Evolutionary conservation across 2,888 invertebrate species (phyloP).

Genomic region (Drosophila dives): DNA sequence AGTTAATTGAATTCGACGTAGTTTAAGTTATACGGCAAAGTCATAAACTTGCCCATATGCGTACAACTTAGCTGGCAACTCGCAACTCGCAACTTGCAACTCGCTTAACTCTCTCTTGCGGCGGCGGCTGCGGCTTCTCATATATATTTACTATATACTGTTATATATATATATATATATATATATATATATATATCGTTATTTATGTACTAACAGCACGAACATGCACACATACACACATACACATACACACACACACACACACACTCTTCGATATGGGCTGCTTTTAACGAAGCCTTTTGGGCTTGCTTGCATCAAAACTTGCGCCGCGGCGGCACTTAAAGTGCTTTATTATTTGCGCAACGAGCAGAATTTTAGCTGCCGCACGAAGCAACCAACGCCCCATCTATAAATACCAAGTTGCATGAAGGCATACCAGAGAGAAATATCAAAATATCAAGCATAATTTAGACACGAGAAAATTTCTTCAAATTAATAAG

Average conservation of each 20-base stretch:
- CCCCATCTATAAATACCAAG: neutral
- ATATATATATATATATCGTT: slow-evolving; percentile 23
- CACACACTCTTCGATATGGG: neutral
- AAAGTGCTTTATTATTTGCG: slow-evolving; percentile 63
- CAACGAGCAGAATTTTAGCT: slow-evolving; percentile 31
- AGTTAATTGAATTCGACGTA: slow-evolving; percentile 72
- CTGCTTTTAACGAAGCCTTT: slow-evolving; percentile 52
- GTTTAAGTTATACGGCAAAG: slow-evolving; percentile 70
- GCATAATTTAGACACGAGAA: neutral
- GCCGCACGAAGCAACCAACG: slow-evolving; percentile 17
- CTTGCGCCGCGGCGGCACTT: slow-evolving; percentile 58
- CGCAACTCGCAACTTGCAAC: slow-evolving; percentile 11
- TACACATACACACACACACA: slow-evolving; percentile 9
- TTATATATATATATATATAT: slow-evolving; percentile 2
- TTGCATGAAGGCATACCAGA: slow-evolving; percentile 9
- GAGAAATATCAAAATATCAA: neutral
- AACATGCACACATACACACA: slow-evolving; percentile 16
- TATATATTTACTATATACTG: slow-evolving; percentile 9
- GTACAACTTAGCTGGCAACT: slow-evolving; percentile 45
- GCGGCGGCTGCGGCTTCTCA: slow-evolving; percentile 32
- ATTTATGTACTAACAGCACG: slow-evolving; percentile 57
- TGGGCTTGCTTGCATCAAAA: slow-evolving; percentile 33
- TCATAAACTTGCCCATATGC: slow-evolving; percentile 68
- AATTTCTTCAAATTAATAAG: neutral
- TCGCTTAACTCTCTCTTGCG: slow-evolving; percentile 22